Conservation (phyloP, 2,888 invertebrate species). For the Balanococcus diminutus region DNA sequence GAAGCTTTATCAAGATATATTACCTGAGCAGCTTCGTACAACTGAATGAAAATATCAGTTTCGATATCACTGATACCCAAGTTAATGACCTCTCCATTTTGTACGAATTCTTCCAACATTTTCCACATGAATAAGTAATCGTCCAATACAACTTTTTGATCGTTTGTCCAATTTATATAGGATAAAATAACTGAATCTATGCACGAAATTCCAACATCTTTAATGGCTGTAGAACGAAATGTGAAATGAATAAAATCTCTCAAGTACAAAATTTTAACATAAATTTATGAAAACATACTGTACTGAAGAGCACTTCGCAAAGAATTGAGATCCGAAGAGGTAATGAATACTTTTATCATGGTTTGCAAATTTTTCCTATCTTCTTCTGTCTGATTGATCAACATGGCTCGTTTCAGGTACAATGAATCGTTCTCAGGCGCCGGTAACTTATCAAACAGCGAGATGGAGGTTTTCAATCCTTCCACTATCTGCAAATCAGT, state of each 20-base stretch:
- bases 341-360: slow-evolving; percentile 85
- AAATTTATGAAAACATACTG: slow-evolving; percentile 63
- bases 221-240: neutral
- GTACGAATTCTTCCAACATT: slow-evolving; percentile 74
- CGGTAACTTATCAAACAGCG: slow-evolving; percentile 45
- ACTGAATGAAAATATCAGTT: slow-evolving; percentile 74
- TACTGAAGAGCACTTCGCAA: slow-evolving; percentile 76
- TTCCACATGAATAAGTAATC: slow-evolving; percentile 79
- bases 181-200: slow-evolving; percentile 56
- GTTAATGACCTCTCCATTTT: slow-evolving; percentile 70
- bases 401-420: slow-evolving; percentile 24
- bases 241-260: neutral
- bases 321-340: slow-evolving; percentile 70
- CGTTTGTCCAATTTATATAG: slow-evolving; percentile 49
- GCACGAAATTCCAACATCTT: slow-evolving; percentile 23
- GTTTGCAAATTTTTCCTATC: slow-evolving; percentile 80
- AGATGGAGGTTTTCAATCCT: slow-evolving; percentile 55
- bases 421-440: neutral
- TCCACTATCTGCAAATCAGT: slow-evolving; percentile 56
- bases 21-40: slow-evolving; percentile 76
- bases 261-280: neutral
- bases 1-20: too few relatives aligned
- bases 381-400: slow-evolving; percentile 55
- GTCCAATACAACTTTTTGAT: slow-evolving; percentile 63
- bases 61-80: slow-evolving; percentile 91